These are phyloP conservation scores for Odontocerum albicorne DNA, from an alignment of 2,888 invertebrate genomes.

Conservation along the genomic window DNA sequence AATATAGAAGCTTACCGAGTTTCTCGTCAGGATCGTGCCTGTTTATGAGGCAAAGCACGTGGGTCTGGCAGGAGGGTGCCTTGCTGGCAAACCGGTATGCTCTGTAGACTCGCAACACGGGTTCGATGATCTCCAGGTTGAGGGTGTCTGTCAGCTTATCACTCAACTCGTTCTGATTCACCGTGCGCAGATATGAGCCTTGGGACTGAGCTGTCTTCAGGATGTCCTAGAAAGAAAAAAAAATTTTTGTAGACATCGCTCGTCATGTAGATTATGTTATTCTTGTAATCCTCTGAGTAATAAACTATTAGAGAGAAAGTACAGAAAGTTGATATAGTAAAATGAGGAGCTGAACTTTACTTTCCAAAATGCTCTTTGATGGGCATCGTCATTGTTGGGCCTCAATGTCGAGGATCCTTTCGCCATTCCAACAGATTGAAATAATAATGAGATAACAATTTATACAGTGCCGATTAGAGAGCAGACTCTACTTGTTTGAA, in stretches of 20 bases:
- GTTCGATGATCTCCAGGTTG: constrained; percentile 81
- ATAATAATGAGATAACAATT: no score
- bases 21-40: constrained; percentile 60
- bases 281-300: no score
- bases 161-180: constrained; percentile 72
- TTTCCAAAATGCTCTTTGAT: no score
- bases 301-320: no score
- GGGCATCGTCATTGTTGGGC: no score
- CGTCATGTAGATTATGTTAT: not conserved
- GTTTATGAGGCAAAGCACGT: constrained; percentile 78
- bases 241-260: not conserved
- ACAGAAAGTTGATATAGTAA: not conserved
- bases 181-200: constrained; percentile 63
- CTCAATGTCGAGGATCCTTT: no score
- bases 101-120: constrained; percentile 77
- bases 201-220: constrained; percentile 70
- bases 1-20: constrained; percentile 38
- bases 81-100: constrained; percentile 74
- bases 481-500: no score
- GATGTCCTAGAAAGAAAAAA: constrained; percentile 59
- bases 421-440: no score
- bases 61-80: constrained; percentile 73
- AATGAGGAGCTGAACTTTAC: no score
- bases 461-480: no score
- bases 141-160: constrained; percentile 77